Percentiles rank a stretch among this genome's conserved stretches.
Conservation (phyloP, 2,113 vertebrate genomes). For the Thunnus thynnus region DNA sequence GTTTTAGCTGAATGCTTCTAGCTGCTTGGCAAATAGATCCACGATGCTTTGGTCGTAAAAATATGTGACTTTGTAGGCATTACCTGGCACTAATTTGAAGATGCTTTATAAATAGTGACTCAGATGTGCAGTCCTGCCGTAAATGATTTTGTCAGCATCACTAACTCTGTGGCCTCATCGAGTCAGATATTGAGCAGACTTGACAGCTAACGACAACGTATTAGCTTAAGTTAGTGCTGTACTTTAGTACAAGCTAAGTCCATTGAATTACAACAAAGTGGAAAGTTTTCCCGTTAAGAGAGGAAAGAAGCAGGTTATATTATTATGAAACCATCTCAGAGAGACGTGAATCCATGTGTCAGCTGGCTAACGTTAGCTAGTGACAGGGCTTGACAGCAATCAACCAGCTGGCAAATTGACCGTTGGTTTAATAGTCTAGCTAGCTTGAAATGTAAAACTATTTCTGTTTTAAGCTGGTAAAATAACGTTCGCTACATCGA, state of each 20-base stretch:
- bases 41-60: too few species aligned
- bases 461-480: accelerated
- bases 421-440: too few species aligned
- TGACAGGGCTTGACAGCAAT: constrained; percentile 43
- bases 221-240: neutral
- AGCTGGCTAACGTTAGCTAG: constrained; percentile 54
- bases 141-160: neutral
- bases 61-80: too few species aligned
- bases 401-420: neutral
- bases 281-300: neutral
- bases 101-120: too few species aligned
- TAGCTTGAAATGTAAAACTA: neutral
- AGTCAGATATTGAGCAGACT: neutral
- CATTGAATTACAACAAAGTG: too few species aligned
- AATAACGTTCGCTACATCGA: accelerated
- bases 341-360: constrained; percentile 4
- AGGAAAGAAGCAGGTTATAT: neutral
- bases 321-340: neutral
- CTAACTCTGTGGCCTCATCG: neutral
- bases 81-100: too few species aligned
- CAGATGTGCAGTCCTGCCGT: too few species aligned
- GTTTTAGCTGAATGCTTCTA: too few species aligned
- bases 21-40: too few species aligned
- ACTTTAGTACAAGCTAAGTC: neutral
- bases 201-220: neutral